These are phyloP conservation scores for Tychaedon coryphoeus DNA, from an alignment of 2,113 vertebrate species.

Conservation along the genomic window DNA sequence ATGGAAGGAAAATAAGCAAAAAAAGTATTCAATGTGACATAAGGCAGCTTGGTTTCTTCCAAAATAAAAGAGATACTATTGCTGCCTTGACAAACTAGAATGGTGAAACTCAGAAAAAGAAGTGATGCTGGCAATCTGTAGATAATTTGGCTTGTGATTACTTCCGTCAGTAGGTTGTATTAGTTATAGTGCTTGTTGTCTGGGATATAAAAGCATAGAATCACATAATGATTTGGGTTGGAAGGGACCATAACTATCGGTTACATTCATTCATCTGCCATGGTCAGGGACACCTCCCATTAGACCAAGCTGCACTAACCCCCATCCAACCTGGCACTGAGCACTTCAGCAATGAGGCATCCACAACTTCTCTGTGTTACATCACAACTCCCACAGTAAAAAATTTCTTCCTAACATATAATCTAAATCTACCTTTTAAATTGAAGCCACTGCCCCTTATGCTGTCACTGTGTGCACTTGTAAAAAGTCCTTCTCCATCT, in stretches of 20 bases:
- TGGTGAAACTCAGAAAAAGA: background rate
- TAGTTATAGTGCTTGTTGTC: rapidly evolving
- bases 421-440: background rate
- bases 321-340: background rate
- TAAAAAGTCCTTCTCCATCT: background rate
- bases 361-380: background rate
- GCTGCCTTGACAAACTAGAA: background rate
- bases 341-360: background rate
- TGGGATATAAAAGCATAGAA: background rate
- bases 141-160: background rate
- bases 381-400: background rate
- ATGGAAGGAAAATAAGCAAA: background rate
- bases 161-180: too few relatives aligned
- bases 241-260: background rate
- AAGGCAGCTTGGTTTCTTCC: background rate
- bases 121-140: background rate
- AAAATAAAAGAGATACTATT: background rate
- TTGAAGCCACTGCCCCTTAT: background rate
- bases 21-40: background rate
- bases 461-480: background rate
- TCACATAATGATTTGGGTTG: background rate
- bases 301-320: background rate
- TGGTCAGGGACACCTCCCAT: background rate
- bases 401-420: background rate
- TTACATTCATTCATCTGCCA: background rate